phyloP scores from a whole-genome alignment of 2,888 invertebrate species.

The Caenorhabditis sp. region DNA sequence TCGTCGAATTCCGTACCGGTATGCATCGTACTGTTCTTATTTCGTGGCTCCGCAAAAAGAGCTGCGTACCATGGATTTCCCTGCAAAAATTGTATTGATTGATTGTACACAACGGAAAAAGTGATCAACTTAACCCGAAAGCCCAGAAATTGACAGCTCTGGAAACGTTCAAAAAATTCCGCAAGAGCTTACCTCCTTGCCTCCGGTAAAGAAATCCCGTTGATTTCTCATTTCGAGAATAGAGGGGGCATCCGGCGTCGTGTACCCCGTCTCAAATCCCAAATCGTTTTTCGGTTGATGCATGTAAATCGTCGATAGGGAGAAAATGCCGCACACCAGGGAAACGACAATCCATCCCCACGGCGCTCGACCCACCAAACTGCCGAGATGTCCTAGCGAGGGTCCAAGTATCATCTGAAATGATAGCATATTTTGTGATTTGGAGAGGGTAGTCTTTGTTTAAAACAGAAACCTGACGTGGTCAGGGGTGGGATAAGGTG shows the following conservation, averaged over 20 bases:
- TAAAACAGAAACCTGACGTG: background rate
- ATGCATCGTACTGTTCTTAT: slow-evolving; percentile 15
- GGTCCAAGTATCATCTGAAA: slow-evolving; percentile 58
- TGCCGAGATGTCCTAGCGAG: slow-evolving; percentile 46
- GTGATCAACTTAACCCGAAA: no score
- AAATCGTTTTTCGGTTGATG: slow-evolving; percentile 28
- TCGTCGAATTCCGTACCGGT: slow-evolving; percentile 53
- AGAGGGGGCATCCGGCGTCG: slow-evolving; percentile 60
- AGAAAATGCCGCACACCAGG: background rate
- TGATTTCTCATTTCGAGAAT: slow-evolving; percentile 59
- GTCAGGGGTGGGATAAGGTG: background rate
- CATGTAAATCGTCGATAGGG: background rate
- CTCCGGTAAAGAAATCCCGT: slow-evolving; percentile 60
- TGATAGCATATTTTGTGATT: background rate
- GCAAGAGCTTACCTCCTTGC: slow-evolving; percentile 49
- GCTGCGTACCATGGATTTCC: slow-evolving; percentile 71
- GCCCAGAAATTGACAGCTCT: no score
- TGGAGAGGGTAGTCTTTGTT: background rate
- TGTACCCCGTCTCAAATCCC: slow-evolving; percentile 63
- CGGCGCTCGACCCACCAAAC: slow-evolving; percentile 36
- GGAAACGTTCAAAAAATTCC: background rate
- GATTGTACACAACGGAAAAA: no score
- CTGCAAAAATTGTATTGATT: slow-evolving; percentile 36
- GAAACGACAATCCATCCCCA: slow-evolving; percentile 32
- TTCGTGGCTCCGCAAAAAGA: slow-evolving; percentile 61